These are phyloP conservation scores for Agonopterix heracliana DNA, from an alignment of 2,888 invertebrate species.

Conservation along the genomic window DNA sequence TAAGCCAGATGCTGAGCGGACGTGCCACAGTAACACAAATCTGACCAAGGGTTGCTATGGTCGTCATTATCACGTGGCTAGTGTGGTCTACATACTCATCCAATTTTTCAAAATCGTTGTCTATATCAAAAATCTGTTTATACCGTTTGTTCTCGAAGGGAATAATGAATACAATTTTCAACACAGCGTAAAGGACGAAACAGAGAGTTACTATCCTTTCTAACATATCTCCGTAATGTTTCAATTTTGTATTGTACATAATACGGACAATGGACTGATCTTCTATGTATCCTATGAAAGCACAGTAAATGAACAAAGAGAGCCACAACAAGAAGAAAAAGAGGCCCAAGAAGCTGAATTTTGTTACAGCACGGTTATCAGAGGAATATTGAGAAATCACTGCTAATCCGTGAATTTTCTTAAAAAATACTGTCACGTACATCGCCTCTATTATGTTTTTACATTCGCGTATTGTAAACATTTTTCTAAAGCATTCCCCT, in stretches of 20 bases:
- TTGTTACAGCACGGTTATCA: slow-evolving; percentile 13
- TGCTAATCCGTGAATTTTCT: slow-evolving; percentile 33
- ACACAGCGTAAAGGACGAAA: slow-evolving; percentile 35
- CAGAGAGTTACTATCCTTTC: slow-evolving; percentile 33
- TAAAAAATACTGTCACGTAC: slow-evolving; percentile 23
- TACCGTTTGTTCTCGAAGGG: slow-evolving; percentile 24
- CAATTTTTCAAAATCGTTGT: slow-evolving; percentile 30
- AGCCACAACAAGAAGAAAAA: slow-evolving; percentile 28
- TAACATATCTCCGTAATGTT: slow-evolving; percentile 47
- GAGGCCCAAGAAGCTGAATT: slow-evolving; percentile 32
- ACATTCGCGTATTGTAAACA: slow-evolving; percentile 14
- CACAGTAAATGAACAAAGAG: slow-evolving; percentile 34
- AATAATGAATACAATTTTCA: slow-evolving; percentile 38
- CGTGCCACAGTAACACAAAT: slow-evolving; percentile 26
- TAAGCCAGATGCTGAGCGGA: slow-evolving; percentile 32
- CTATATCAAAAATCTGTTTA: slow-evolving; percentile 36
- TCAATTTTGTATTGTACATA: slow-evolving; percentile 46
- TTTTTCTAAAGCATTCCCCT: neutral
- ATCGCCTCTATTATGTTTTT: slow-evolving; percentile 37
- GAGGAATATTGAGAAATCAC: slow-evolving; percentile 19
- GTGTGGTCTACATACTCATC: slow-evolving; percentile 35
- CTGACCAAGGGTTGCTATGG: slow-evolving; percentile 26
- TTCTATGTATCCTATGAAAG: slow-evolving; percentile 29
- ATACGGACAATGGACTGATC: slow-evolving; percentile 44
- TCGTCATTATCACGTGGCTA: slow-evolving; percentile 23